Evolutionary conservation across 2,113 vertebrate genomes (phyloP).

Genomic region (Podocnemis expansa): DNA sequence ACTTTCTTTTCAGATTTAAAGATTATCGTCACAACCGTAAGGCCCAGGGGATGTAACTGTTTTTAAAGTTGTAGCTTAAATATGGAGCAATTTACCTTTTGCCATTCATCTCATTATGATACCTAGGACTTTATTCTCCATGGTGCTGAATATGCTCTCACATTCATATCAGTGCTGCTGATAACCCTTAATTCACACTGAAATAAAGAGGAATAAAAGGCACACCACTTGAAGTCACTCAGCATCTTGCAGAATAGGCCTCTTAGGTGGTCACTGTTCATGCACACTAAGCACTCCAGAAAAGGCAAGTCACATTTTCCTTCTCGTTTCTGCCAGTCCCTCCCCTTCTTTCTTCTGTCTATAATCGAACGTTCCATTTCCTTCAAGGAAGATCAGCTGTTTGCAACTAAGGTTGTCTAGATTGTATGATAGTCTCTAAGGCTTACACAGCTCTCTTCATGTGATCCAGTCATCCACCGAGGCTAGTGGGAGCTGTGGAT

Average conservation of each 20-base stretch:
- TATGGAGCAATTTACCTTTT: background rate
- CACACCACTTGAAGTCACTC: background rate
- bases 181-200: background rate
- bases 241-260: background rate
- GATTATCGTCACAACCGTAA: background rate
- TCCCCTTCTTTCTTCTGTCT: background rate
- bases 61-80: background rate
- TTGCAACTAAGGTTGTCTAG: background rate
- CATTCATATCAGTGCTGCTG: accelerated
- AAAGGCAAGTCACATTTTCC: background rate
- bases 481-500: background rate
- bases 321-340: background rate
- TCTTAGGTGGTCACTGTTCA: background rate
- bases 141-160: background rate
- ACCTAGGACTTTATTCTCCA: accelerated
- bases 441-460: background rate
- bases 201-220: constrained; percentile 18
- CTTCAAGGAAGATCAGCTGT: background rate
- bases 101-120: background rate
- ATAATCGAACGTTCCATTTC: background rate
- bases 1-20: background rate
- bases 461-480: background rate
- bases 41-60: background rate
- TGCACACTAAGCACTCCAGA: background rate
- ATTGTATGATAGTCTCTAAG: background rate